Evolutionary conservation across 2,797 vertebrate genomes (phyloP).

Genomic region (Salarias fasciatus): DNA sequence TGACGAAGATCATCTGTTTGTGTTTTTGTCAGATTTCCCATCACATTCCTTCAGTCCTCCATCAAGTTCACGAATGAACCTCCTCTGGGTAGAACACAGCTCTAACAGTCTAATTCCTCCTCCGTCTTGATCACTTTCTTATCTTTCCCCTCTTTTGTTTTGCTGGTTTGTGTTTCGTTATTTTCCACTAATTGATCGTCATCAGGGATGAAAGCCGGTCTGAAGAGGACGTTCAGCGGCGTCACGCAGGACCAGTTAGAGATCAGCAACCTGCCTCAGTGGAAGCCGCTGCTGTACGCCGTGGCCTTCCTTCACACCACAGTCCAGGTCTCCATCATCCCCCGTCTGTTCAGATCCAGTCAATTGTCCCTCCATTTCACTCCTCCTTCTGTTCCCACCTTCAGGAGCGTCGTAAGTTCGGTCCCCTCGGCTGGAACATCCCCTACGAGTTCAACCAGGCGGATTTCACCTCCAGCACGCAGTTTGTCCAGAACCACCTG

Average conservation of each 20-base stretch:
- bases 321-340: conserved; percentile 79
- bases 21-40: conserved; percentile 78
- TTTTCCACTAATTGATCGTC: not conserved
- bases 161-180: not conserved
- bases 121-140: not conserved
- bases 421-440: conserved; percentile 89
- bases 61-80: conserved; percentile 91
- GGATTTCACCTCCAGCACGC: conserved; percentile 86
- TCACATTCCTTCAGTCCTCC: conserved; percentile 87
- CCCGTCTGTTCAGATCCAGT: not conserved
- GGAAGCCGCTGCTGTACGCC: conserved; percentile 87
- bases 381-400: rapidly evolving
- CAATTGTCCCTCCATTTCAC: too few relatives aligned
- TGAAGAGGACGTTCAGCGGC: conserved; percentile 85
- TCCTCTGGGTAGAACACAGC: conserved; percentile 81
- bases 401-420: conserved; percentile 89
- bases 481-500: conserved; percentile 89
- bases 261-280: conserved; percentile 83
- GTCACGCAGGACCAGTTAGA: conserved; percentile 87
- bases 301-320: conserved; percentile 89
- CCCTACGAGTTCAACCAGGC: conserved; percentile 91
- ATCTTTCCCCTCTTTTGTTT: too few relatives aligned
- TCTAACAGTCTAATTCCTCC: not conserved
- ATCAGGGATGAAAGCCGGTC: conserved; percentile 87
- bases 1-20: too few relatives aligned